These are phyloP conservation scores for Rhaphigaster nebulosa DNA, from an alignment of 2,888 invertebrate genomes.

Conservation along the genomic window DNA sequence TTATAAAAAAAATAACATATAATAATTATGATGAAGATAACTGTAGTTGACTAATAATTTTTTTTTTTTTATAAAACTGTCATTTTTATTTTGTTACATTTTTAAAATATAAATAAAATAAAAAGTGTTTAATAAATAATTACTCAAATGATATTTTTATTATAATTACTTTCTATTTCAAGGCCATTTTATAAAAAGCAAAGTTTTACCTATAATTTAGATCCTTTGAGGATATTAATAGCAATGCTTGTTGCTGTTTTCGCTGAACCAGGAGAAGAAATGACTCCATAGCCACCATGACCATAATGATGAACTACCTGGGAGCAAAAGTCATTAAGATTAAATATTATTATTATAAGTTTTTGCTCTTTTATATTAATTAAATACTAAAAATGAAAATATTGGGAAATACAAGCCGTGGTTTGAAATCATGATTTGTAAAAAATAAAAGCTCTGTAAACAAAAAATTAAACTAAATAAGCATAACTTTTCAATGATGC, in stretches of 20 bases:
- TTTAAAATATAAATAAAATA: background rate
- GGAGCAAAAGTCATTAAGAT: conserved; percentile 66
- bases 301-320: conserved; percentile 94
- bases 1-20: too few species aligned
- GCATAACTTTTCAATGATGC: too few species aligned
- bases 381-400: too few species aligned
- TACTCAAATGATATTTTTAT: background rate
- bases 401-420: too few species aligned
- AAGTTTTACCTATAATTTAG: background rate
- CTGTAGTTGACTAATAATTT: too few species aligned
- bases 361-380: too few species aligned
- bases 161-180: background rate
- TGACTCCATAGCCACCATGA: conserved; percentile 94
- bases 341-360: background rate
- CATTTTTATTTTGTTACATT: background rate
- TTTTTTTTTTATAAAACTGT: too few species aligned
- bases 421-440: too few species aligned
- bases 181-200: background rate
- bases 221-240: background rate
- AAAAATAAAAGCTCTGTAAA: too few species aligned
- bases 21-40: too few species aligned
- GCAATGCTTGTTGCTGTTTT: conserved; percentile 74
- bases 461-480: too few species aligned
- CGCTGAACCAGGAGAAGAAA: conserved; percentile 89
- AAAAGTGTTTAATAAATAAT: background rate